These are phyloP conservation scores for Microcebus ravelobensis DNA, from an alignment of 2,113 vertebrate genomes.

Conservation along the genomic window DNA sequence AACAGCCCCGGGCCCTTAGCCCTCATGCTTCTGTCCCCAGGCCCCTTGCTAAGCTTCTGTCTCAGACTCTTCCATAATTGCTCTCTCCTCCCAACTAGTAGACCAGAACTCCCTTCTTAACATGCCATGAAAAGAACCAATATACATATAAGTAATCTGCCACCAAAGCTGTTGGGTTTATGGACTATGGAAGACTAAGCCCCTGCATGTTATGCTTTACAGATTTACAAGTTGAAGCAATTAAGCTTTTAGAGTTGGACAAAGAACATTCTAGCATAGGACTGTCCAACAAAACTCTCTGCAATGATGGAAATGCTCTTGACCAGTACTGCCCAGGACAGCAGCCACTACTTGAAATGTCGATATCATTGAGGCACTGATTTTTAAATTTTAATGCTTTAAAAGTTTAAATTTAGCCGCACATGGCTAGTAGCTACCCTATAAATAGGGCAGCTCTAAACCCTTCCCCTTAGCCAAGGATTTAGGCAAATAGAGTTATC, in stretches of 20 bases:
- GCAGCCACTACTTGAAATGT: background rate
- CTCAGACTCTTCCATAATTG: slow-evolving; percentile 40
- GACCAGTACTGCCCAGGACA: background rate
- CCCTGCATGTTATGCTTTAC: background rate
- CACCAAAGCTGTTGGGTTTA: background rate
- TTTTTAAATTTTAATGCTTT: background rate
- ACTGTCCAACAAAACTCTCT: background rate
- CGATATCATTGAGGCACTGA: background rate
- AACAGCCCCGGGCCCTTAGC: background rate
- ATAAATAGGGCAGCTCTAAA: background rate
- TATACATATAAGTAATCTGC: background rate
- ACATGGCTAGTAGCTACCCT: background rate
- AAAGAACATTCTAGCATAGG: slow-evolving; percentile 10
- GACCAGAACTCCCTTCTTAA: background rate
- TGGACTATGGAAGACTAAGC: background rate
- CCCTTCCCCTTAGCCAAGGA: background rate
- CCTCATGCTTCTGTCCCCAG: background rate
- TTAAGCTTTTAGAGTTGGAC: slow-evolving; percentile 2
- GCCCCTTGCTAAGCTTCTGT: background rate
- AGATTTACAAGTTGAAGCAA: background rate
- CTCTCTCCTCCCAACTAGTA: slow-evolving; percentile 16
- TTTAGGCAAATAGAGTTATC: background rate
- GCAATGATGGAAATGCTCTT: background rate
- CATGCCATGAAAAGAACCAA: background rate
- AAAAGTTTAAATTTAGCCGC: background rate